A percentile compares a stretch with the other conserved stretches of the same genome.
phyloP scores from a whole-genome alignment of 2,888 invertebrate genomes.

The Callosobruchus maculatus region DNA sequence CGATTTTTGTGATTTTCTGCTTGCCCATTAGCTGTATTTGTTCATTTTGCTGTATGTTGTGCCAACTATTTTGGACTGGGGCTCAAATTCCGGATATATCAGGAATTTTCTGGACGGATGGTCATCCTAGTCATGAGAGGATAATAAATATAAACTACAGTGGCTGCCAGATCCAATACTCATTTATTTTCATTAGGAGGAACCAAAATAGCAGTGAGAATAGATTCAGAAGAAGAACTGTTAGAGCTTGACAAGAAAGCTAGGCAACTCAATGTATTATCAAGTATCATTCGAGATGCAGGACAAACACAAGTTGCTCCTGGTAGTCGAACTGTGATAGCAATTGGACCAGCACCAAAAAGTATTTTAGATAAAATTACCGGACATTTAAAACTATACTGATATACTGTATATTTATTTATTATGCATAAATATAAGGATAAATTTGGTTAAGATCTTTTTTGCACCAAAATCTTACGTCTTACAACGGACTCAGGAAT shows the following conservation, averaged over 20 bases:
- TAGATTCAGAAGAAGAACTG: constrained; percentile 73
- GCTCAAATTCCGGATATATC: no score
- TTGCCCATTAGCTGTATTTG: no score
- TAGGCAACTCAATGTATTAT: constrained; percentile 63
- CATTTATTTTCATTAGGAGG: constrained; percentile 53
- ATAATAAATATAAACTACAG: background rate
- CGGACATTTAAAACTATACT: constrained; percentile 83
- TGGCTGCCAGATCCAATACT: background rate
- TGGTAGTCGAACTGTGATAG: constrained; percentile 86
- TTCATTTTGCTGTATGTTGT: no score
- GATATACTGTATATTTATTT: constrained; percentile 41
- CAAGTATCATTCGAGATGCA: constrained; percentile 80
- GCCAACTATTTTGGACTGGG: no score
- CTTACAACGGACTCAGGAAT: no score
- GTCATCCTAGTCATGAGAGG: no score
- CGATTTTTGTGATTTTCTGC: no score
- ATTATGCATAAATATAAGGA: background rate
- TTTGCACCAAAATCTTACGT: no score
- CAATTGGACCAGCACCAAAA: constrained; percentile 86
- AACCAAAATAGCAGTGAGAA: constrained; percentile 83
- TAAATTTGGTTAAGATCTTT: no score
- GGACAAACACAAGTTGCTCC: constrained; percentile 90
- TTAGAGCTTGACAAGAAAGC: constrained; percentile 67
- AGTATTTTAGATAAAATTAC: constrained; percentile 76
- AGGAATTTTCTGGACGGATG: no score